Base-by-base conservation (phyloP, 2,113 vertebrate genomes). In the Okapia johnstoni region DNA sequence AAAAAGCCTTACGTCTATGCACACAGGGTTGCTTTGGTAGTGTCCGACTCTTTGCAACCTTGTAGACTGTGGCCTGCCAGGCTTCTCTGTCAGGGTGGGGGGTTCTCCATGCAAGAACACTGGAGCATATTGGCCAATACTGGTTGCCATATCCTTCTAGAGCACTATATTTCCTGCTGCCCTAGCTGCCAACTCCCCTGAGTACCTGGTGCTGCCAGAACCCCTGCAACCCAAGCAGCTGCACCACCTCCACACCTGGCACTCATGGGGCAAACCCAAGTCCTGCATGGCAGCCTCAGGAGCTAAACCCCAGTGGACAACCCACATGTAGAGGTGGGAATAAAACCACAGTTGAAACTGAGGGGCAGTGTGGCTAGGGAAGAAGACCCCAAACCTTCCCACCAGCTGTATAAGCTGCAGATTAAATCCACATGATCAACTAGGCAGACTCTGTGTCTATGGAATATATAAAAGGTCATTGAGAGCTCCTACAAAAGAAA, bases 151-250 rank as follows among this genome's bases (percentile, higher is more conserved):
- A 6, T 9, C 66, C n/a, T 70, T 11, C 66, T 70, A 36, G 66
- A 70, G 19, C n/a, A 23, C 66, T 36, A 1, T 23, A 36, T 70
- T 2, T 70, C 19, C 66, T 23, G 66, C 5, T 70, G 9, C n/a
- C n/a, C n/a, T 70, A 36, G n/a, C n/a, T 19, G 23, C 19, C 66
- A 70, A 6, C 19, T 23, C n/a, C 66, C 66, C 9, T 36, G n/a
- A 70, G n/a, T 70, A 70, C 1, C 66, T 70, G 9, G 9, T 70
- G n/a, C 66, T 70, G 17, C 66, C 19, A 70, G 66, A 70, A 70
- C 19, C 66, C 0, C 1, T 70, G n/a, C 0, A 1, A 70, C 66
- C n/a, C 66, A 70, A 17, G 9, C 19, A 70, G n/a, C n/a, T 36
- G 17, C 63, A 36, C 1, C n/a, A 70, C 63, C n/a, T 70, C n/a